Conservation (phyloP, 2,797 vertebrate genomes). For the Chelon labrosus region DNA sequence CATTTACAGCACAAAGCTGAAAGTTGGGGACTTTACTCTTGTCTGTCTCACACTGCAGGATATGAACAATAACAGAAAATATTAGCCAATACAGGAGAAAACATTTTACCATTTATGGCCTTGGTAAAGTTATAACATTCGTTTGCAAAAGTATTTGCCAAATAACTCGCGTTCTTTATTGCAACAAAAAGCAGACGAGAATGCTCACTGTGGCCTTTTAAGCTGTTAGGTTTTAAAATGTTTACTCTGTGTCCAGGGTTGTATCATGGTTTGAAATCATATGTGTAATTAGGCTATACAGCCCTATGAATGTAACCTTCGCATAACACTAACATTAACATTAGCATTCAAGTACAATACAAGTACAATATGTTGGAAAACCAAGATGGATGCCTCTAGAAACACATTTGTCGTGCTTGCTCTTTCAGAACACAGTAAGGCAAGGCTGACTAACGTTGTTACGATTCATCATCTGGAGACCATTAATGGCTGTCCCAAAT, state of each 20-base stretch:
- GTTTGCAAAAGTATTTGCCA: conserved; percentile 12
- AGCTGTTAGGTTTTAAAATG: background rate
- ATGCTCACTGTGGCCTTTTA: background rate
- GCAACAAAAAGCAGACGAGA: background rate
- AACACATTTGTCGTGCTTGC: too few relatives aligned
- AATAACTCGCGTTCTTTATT: conserved; percentile 7
- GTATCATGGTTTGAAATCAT: conserved; percentile 6
- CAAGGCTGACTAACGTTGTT: background rate
- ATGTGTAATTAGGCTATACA: conserved; percentile 8
- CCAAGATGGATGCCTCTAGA: too few relatives aligned
- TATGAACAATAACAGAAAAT: conserved; percentile 21
- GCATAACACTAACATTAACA: too few relatives aligned
- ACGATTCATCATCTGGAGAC: background rate
- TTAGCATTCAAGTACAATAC: too few relatives aligned
- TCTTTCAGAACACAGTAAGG: background rate
- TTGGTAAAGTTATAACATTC: conserved; percentile 2
- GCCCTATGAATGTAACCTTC: background rate
- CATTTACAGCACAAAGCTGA: conserved; percentile 26
- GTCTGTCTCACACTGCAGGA: conserved; percentile 24
- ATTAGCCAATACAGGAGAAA: conserved; percentile 9
- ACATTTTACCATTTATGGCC: background rate
- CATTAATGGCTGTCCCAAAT: background rate
- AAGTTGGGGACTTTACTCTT: conserved; percentile 27
- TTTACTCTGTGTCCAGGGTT: background rate
- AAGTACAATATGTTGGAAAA: too few relatives aligned